phyloP scores from a whole-genome alignment of 2,888 invertebrate genomes.

The Callyntrura guangdongensis region DNA sequence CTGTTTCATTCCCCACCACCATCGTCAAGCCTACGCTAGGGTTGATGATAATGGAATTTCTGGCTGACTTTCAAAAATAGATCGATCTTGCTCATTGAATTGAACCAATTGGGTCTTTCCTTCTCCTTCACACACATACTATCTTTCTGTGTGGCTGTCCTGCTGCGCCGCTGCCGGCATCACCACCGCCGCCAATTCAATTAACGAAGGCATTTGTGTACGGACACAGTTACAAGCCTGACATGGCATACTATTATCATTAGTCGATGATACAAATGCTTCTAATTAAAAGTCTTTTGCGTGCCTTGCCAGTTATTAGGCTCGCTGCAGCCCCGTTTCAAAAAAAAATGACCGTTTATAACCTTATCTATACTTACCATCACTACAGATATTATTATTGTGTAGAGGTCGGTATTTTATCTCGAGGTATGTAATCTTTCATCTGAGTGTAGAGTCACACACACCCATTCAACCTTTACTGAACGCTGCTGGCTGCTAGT shows the following conservation, averaged over 20 bases:
- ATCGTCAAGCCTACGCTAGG: too few species aligned
- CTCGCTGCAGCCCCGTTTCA: neutral
- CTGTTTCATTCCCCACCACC: neutral
- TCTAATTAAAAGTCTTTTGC: conserved; percentile 28
- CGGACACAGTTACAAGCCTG: conserved; percentile 13
- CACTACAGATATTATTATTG: too few species aligned
- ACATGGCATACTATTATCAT: neutral
- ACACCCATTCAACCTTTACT: neutral
- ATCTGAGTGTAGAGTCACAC: neutral
- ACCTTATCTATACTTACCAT: neutral
- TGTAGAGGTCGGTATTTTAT: too few species aligned
- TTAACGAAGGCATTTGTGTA: conserved; percentile 17
- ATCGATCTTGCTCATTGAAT: neutral
- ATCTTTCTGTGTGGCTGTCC: neutral
- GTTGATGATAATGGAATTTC: neutral
- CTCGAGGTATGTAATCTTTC: neutral
- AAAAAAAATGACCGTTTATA: conserved; percentile 20
- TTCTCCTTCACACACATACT: neutral
- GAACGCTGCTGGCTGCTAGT: neutral
- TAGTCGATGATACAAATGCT: too few species aligned
- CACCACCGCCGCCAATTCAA: neutral
- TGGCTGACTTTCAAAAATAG: conserved; percentile 39
- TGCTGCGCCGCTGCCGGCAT: neutral
- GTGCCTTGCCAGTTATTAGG: neutral
- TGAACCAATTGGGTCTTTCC: neutral